Evolutionary conservation across 2,797 vertebrate species (phyloP).

Genomic region (Acrocephalus scirpaceus): DNA sequence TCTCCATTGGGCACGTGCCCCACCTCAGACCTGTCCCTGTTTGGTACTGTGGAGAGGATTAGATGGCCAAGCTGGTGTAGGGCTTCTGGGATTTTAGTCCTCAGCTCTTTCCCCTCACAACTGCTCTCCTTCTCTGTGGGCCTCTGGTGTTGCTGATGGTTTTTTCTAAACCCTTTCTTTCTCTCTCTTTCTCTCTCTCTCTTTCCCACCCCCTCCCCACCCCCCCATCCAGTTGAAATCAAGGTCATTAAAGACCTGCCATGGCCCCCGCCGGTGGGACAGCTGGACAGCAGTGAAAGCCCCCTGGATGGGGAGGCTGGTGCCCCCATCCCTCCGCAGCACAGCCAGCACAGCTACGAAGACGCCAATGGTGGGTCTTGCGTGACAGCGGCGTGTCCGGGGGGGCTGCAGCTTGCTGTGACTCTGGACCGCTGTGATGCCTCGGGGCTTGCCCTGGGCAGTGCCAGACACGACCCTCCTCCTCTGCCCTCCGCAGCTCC

Average conservation of each 20-base stretch:
- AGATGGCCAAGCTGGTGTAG: neutral
- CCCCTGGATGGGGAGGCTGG: constrained; percentile 84
- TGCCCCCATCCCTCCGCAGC: constrained; percentile 82
- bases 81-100: neutral
- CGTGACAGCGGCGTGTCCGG: neutral
- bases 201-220: neutral
- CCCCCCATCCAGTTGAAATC: constrained; percentile 92
- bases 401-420: neutral
- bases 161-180: constrained; percentile 66
- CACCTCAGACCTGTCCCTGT: neutral
- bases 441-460: neutral
- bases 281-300: constrained; percentile 89
- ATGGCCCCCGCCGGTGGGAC: constrained; percentile 97
- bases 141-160: constrained; percentile 34
- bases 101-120: neutral
- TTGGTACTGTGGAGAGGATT: neutral
- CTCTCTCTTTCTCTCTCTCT: constrained; percentile 38
- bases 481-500: neutral
- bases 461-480: neutral
- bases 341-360: constrained; percentile 85
- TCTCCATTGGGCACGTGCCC: neutral
- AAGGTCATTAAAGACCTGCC: constrained; percentile 99
- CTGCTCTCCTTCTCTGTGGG: constrained; percentile 26
- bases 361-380: constrained; percentile 92
- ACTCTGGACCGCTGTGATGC: neutral